Evolutionary conservation across 2,888 invertebrate species (phyloP), one percentile per base, ranked within the genome.

Genomic region (Anagyrus pseudococci): DNA sequence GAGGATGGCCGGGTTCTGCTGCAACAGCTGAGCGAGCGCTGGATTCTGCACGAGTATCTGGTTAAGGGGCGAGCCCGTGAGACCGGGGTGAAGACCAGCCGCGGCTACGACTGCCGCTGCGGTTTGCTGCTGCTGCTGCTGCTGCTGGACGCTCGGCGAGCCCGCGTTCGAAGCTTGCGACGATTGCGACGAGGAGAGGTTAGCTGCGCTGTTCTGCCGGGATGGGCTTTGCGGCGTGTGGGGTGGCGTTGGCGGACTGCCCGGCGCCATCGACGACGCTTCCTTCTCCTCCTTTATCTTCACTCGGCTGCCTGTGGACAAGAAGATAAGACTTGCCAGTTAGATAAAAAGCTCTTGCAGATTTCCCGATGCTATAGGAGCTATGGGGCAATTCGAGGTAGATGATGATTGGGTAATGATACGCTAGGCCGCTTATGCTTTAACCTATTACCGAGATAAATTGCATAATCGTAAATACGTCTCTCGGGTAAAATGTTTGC

Each of bases 151-250:
- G 58, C 69, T 73, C 0, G 78, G 73, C 22, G 78, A 76, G 54
- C 72, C 77, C 66, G 57, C 74, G 62, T 22, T 69, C 58, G 15
- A 73, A 62, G 57, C 76, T 43, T 58, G 26, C 8, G 46, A 58
- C 19, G 55, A 15, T 43, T 58, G 26, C 8, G 46, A 58, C 19
- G 55, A 15, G 20, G 25, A 48, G 19, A 29, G 53, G 52, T 40
- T 57, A 29, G 44, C 26, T 8, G 56, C 46, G 44, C 62, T 68
- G 63, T 64, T 67, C 65, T 76, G 79, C 13, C 80, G 73, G 7
- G 78, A 76, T 20, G 80, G 80, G 66, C 80, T 80, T 64, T 80
- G 79, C 1, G 80, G 80, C 4, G 80, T 80, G 70, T 80, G 79
- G 41, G 80, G 80, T 3, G 80, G 80, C 53, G 80, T 80, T 48